Percentiles rank a stretch among this genome's conserved stretches.
These are phyloP conservation scores for Eolophus roseicapilla DNA, from an alignment of 2,113 vertebrate species.

Conservation along the genomic window DNA sequence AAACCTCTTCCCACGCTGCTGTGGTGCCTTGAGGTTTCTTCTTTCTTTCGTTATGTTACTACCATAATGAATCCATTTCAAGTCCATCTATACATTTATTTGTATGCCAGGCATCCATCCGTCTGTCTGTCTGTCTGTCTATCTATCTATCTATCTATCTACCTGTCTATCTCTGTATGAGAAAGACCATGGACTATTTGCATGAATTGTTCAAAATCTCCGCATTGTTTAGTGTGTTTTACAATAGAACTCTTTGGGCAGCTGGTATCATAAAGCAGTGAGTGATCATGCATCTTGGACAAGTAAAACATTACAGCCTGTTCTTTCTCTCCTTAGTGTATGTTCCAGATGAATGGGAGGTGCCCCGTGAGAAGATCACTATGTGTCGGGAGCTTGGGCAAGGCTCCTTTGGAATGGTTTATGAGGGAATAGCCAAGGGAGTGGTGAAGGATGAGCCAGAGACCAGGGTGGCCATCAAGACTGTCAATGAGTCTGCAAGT, in stretches of 20 bases:
- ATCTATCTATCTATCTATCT: background rate
- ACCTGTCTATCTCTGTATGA: background rate
- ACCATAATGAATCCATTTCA: background rate
- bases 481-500: slow-evolving; percentile 94
- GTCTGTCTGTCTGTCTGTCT: too few relatives aligned
- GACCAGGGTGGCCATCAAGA: slow-evolving; percentile 96
- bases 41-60: background rate
- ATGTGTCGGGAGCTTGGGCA: slow-evolving; percentile 94
- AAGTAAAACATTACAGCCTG: background rate
- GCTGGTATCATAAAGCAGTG: fast-evolving
- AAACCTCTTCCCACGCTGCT: background rate
- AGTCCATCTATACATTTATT: background rate
- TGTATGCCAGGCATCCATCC: background rate
- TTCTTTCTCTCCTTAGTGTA: slow-evolving; percentile 80
- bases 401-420: slow-evolving; percentile 98
- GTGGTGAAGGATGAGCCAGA: slow-evolving; percentile 95
- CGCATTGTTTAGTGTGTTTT: background rate
- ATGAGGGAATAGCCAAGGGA: slow-evolving; percentile 94
- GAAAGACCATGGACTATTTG: background rate
- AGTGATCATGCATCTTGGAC: background rate
- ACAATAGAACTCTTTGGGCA: background rate
- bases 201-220: fast-evolving
- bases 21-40: background rate
- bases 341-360: slow-evolving; percentile 97
- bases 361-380: slow-evolving; percentile 95